Evolutionary conservation across 1,140 invertebrate genomes (phyloP), one percentile per base, ranked within the genome.

Genomic region (Bombus picipes): DNA sequence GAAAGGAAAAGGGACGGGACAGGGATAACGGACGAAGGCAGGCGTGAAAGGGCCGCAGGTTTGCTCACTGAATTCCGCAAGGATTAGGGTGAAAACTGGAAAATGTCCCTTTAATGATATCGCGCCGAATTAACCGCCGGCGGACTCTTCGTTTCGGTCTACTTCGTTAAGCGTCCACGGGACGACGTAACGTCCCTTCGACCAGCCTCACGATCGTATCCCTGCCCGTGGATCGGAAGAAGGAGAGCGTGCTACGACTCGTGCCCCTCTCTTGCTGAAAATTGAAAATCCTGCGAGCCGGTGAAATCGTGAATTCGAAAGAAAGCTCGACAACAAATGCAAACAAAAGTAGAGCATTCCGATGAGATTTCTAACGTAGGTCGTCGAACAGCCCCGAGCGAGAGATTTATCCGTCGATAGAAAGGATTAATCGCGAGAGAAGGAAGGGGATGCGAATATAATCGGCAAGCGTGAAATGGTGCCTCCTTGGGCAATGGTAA

Each of bases 31-130:
- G 89, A 85, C 83, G 85, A 88, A 93, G 91, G 92, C 91, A 91
- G 92, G 91, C 91, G 91, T 92, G 91, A 92, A 93, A 88, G 87
- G 90, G 87, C 85, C 86, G 83, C 91, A 74, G 85, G 91, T 92
- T 94, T 94, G 94, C 92, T 94, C 94, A 94, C 90, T 95, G 94
- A 94, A 94, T 94, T 94, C 93, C 92, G 90, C 91, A 90, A 93
- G 94, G 94, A 95, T 95, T 94, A 95, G 93, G 94, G 93, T 92
- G 94, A 95, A 95, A 95, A 94, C 93, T 94, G 94, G 94, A 95
- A 95, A 95, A 95, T 94, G 94, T 95, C 94, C 90, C 94, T 95
- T 94, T 95, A 94, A 95, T 95, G 94, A 94, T 93, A 93, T 93
- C 86, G 90, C 89, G 89, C 83, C 88, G 93, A 93, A 93, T 94